Conservation (phyloP, 2,888 invertebrate genomes). For the Eristalinus sepulchralis region DNA sequence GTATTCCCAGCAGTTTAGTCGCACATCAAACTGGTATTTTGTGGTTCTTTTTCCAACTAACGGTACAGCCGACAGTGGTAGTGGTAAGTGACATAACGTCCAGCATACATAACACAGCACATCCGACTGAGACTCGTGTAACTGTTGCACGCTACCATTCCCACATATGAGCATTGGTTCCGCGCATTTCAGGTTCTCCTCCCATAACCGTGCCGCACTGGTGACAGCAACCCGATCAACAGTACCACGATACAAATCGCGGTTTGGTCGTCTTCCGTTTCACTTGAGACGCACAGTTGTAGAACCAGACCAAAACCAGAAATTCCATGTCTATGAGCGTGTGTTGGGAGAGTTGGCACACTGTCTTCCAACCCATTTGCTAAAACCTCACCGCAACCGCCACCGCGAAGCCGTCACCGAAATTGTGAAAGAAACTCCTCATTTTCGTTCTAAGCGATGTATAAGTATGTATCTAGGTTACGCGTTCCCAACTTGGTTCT, state of each 20-base stretch:
- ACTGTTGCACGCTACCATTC: constrained; percentile 64
- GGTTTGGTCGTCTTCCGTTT: constrained; percentile 33
- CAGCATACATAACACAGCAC: constrained; percentile 58
- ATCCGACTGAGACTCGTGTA: constrained; percentile 45
- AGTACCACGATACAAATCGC: neutral
- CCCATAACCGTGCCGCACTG: neutral
- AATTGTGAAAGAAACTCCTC: constrained; percentile 49
- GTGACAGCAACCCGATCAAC: constrained; percentile 4
- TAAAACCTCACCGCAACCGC: constrained; percentile 20
- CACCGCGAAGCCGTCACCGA: neutral
- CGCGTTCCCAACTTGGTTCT: constrained; percentile 39
- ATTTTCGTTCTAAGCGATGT: constrained; percentile 31
- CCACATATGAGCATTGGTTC: constrained; percentile 8
- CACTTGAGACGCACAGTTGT: neutral
- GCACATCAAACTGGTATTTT: constrained; percentile 37
- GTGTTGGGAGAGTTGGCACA: neutral
- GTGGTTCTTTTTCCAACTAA: constrained; percentile 44
- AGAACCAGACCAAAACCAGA: constrained; percentile 31
- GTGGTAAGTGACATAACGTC: constrained; percentile 62
- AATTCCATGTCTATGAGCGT: neutral
- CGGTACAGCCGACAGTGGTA: constrained; percentile 45
- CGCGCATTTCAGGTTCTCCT: neutral
- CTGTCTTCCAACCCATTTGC: constrained; percentile 38
- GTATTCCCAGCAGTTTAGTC: neutral
- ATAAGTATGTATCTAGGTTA: constrained; percentile 62